Conservation (phyloP, 2,113 vertebrate species). For the Globicephala melas region DNA sequence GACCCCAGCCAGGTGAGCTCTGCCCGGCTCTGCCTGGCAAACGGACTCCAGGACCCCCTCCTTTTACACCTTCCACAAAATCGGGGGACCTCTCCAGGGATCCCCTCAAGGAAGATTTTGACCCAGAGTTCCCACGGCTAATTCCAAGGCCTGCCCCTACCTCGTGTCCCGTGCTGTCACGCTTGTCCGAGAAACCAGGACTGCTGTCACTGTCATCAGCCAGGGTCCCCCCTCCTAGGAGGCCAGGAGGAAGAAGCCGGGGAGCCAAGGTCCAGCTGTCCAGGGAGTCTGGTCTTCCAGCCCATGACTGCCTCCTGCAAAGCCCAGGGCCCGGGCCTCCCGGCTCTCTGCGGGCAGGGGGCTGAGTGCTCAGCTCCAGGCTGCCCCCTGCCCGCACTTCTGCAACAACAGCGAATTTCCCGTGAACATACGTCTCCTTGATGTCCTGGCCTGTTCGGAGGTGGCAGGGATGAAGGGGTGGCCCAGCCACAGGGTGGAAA, state of each 20-base stretch:
- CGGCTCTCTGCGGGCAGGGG: background rate
- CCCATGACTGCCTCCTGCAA: rapidly evolving
- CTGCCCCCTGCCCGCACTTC: background rate
- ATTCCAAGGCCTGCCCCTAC: background rate
- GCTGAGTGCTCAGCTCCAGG: too few relatives aligned
- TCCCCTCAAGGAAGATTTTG: background rate
- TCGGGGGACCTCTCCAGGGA: background rate
- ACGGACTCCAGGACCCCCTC: background rate
- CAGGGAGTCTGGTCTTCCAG: background rate
- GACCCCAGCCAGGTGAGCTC: background rate
- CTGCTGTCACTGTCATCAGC: background rate
- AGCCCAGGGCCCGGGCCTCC: background rate
- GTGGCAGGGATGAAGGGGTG: background rate
- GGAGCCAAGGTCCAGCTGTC: background rate
- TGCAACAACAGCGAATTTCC: background rate
- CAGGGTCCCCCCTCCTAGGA: background rate
- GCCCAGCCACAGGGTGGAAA: background rate
- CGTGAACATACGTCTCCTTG: background rate
- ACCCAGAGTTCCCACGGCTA: background rate
- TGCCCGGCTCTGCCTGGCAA: background rate
- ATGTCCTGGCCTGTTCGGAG: background rate
- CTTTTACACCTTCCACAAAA: background rate
- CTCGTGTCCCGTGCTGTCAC: background rate
- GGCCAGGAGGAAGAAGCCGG: background rate
- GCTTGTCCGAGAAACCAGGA: background rate